These are phyloP conservation scores for Cosmorhoe ocellata DNA, from an alignment of 2,888 invertebrate genomes.

Conservation along the genomic window DNA sequence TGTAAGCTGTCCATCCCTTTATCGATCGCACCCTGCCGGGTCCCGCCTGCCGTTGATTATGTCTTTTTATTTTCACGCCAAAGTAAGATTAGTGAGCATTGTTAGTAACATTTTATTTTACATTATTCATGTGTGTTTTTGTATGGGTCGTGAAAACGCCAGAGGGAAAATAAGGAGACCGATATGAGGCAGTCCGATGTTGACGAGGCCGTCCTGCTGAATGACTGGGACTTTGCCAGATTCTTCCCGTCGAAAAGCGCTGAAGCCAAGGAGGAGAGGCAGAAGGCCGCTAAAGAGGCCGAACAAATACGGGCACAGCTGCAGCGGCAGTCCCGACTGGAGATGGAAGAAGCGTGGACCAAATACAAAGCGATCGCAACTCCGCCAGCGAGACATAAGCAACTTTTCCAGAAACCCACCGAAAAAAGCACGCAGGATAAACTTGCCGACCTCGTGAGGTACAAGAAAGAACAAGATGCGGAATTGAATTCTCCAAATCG, in stretches of 20 bases:
- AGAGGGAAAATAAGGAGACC: conserved; percentile 68
- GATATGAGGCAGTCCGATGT: conserved; percentile 81
- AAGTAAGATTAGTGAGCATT: conserved; percentile 79
- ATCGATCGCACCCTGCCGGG: conserved; percentile 23
- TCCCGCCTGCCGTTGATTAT: conserved; percentile 23
- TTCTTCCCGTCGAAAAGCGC: conserved; percentile 86
- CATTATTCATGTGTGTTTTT: conserved; percentile 73
- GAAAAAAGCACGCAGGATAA: conserved; percentile 73
- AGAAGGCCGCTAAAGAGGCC: conserved; percentile 64
- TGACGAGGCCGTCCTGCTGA: conserved; percentile 90
- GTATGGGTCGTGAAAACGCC: conserved; percentile 69
- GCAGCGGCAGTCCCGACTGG: conserved; percentile 72
- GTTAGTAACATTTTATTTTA: conserved; percentile 39
- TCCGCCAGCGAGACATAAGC: conserved; percentile 69
- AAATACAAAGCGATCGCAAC: conserved; percentile 72
- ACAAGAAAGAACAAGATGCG: conserved; percentile 87
- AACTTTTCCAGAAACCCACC: conserved; percentile 58
- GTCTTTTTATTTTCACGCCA: conserved; percentile 63
- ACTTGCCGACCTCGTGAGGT: conserved; percentile 77
- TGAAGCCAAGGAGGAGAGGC: conserved; percentile 60
- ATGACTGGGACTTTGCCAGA: conserved; percentile 94
- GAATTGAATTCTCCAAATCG: conserved; percentile 87
- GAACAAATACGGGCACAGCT: conserved; percentile 66
- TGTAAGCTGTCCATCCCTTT: conserved; percentile 27
- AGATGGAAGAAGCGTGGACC: conserved; percentile 74